phyloP scores from a whole-genome alignment of 1,140 invertebrate species.

The Heterodera carotae region DNA sequence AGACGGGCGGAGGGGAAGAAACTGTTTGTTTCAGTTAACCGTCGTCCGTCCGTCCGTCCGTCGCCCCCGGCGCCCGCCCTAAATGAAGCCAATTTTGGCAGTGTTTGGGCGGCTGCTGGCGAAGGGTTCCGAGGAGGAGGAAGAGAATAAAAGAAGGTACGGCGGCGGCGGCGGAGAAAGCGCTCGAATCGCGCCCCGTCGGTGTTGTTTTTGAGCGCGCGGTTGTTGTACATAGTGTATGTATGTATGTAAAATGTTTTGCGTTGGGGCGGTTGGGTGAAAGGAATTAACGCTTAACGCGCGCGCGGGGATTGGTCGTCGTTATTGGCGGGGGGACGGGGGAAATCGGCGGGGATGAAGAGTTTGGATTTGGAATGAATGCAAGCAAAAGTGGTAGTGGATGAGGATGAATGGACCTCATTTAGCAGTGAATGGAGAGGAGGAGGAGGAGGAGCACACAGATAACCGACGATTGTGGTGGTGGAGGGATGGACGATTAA shows the following conservation, averaged over 20 bases:
- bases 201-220: background rate
- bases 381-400: background rate
- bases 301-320: background rate
- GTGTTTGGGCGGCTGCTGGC: no score
- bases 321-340: background rate
- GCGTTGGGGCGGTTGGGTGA: background rate
- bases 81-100: background rate
- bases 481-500: background rate
- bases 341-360: background rate
- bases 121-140: background rate
- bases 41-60: background rate
- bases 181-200: background rate
- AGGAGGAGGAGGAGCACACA: no score
- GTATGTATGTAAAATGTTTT: background rate
- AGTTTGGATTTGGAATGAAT: background rate
- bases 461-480: no score
- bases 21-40: no score
- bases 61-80: background rate
- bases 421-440: background rate
- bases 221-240: no score
- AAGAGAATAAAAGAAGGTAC: no score
- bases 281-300: background rate
- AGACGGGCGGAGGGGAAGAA: no score
- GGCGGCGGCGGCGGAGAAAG: background rate
- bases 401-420: background rate